These are phyloP conservation scores for Pentalonia nigronervosa DNA, from an alignment of 1,140 invertebrate species.

Conservation along the genomic window DNA sequence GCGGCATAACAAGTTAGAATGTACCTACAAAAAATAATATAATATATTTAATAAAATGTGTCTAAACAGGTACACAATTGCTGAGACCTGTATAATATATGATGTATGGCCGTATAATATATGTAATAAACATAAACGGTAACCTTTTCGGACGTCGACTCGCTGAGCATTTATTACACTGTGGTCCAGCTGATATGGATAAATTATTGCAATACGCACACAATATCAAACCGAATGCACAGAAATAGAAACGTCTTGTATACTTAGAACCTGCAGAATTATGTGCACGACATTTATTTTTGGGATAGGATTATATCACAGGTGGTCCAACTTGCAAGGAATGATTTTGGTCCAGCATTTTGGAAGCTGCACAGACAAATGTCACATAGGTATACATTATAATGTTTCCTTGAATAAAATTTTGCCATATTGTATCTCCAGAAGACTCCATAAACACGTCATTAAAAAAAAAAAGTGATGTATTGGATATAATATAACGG, in stretches of 20 bases:
- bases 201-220: background rate
- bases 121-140: background rate
- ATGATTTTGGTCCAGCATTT: background rate
- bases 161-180: background rate
- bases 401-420: no score
- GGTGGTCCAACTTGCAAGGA: background rate
- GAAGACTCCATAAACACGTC: no score
- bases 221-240: background rate
- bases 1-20: background rate
- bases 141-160: background rate
- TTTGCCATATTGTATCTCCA: no score
- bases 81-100: background rate
- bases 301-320: background rate
- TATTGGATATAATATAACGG: background rate
- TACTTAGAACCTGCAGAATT: no score
- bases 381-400: no score
- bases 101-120: background rate
- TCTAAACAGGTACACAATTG: background rate
- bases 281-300: background rate
- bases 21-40: background rate
- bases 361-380: no score
- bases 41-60: background rate
- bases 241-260: no score
- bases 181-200: background rate
- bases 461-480: background rate